phyloP scores from a whole-genome alignment of 1,140 invertebrate genomes.

The Bradysia coprophila region DNA sequence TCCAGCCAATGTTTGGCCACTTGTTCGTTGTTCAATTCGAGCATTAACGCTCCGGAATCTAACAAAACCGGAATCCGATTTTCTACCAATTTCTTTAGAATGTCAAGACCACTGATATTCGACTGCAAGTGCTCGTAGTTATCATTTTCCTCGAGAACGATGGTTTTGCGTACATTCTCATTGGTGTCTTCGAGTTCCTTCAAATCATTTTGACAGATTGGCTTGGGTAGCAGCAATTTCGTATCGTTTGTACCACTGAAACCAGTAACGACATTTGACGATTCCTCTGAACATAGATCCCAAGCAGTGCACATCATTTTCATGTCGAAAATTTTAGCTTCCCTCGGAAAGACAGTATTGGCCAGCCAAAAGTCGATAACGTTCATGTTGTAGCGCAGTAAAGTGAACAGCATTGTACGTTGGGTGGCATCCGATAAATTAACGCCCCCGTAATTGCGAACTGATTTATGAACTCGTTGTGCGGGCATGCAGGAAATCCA shows the following conservation, averaged over 20 bases:
- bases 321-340: neutral
- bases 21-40: neutral
- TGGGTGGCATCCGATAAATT: neutral
- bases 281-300: neutral
- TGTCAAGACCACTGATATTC: neutral
- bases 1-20: neutral
- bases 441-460: neutral
- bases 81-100: neutral
- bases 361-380: neutral
- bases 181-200: neutral
- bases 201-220: neutral
- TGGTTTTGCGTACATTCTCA: neutral
- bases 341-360: neutral
- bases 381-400: neutral
- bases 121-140: neutral
- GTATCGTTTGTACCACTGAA: neutral
- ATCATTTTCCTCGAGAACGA: neutral
- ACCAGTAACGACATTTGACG: neutral
- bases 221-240: neutral
- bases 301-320: neutral
- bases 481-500: neutral
- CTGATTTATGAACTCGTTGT: neutral
- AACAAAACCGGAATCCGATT: neutral
- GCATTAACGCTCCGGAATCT: neutral
- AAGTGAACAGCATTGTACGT: neutral